These are phyloP conservation scores for Junonia oenone DNA, from an alignment of 2,888 invertebrate genomes.

Conservation along the genomic window DNA sequence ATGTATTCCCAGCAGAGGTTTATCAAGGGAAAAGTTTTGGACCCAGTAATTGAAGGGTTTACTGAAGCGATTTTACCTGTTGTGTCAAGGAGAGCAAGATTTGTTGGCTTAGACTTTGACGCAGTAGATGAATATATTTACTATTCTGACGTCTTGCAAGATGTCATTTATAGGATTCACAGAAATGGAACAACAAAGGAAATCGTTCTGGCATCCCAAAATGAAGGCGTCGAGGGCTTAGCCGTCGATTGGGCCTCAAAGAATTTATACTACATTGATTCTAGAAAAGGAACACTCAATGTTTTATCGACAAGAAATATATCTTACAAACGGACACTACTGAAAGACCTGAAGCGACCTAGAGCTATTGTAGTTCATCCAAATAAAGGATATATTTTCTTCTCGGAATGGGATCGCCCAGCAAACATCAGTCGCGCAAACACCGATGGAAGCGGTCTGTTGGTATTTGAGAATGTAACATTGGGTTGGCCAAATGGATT, in stretches of 20 bases:
- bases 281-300: slow-evolving; percentile 95
- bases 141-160: slow-evolving; percentile 97
- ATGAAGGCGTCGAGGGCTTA: slow-evolving; percentile 97
- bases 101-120: slow-evolving; percentile 97
- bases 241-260: slow-evolving; percentile 98
- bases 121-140: slow-evolving; percentile 94
- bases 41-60: slow-evolving; percentile 93
- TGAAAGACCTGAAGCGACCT: slow-evolving; percentile 94
- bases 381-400: slow-evolving; percentile 95
- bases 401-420: slow-evolving; percentile 97
- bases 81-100: slow-evolving; percentile 92
- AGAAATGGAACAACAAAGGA: slow-evolving; percentile 89
- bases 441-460: slow-evolving; percentile 91
- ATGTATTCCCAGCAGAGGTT: slow-evolving; percentile 97
- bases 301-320: slow-evolving; percentile 93
- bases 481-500: slow-evolving; percentile 98
- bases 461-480: slow-evolving; percentile 93
- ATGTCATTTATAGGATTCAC: slow-evolving; percentile 93
- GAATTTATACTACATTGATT: slow-evolving; percentile 96
- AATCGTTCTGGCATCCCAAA: slow-evolving; percentile 95
- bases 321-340: slow-evolving; percentile 88
- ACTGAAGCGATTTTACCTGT: slow-evolving; percentile 97
- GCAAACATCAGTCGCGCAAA: slow-evolving; percentile 96
- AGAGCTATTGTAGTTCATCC: slow-evolving; percentile 98
- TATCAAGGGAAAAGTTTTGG: slow-evolving; percentile 94